These are phyloP conservation scores for Podiceps cristatus DNA, from an alignment of 2,113 vertebrate genomes.

Conservation along the genomic window DNA sequence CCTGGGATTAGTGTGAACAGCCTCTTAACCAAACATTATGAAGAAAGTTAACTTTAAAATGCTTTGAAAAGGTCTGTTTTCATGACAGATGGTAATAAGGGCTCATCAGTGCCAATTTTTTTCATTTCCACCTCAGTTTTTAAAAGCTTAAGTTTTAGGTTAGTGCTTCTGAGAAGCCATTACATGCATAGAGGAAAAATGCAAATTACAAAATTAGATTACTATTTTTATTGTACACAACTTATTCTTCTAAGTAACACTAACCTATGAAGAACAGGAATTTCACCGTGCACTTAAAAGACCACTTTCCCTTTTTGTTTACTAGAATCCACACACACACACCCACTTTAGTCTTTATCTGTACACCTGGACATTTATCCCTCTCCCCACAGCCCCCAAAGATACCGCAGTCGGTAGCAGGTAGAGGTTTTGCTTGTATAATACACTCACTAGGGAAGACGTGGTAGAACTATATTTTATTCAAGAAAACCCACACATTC, in stretches of 20 bases:
- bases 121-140: constrained; percentile 60
- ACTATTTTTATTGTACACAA: not conserved
- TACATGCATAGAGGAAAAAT: not conserved
- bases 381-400: not conserved
- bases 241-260: not conserved
- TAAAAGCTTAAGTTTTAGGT: constrained; percentile 30
- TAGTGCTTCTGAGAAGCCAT: constrained; percentile 14
- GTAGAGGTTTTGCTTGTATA: not conserved
- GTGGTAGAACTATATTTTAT: constrained; percentile 67
- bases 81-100: constrained; percentile 68
- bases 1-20: constrained; percentile 64
- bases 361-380: not conserved
- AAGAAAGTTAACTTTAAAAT: constrained; percentile 69
- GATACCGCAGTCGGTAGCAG: not conserved
- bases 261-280: not conserved
- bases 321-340: not conserved
- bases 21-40: constrained; percentile 63
- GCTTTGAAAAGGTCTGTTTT: constrained; percentile 72
- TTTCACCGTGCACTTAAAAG: not conserved
- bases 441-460: constrained; percentile 59
- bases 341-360: not conserved
- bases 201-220: not conserved
- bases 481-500: constrained; percentile 69
- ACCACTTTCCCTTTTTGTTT: not conserved
- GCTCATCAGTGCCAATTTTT: constrained; percentile 60